A percentile compares a stretch with the other conserved stretches of the same genome.
phyloP scores from a whole-genome alignment of 2,797 vertebrate genomes.

The Paedocypris micromegethes region DNA sequence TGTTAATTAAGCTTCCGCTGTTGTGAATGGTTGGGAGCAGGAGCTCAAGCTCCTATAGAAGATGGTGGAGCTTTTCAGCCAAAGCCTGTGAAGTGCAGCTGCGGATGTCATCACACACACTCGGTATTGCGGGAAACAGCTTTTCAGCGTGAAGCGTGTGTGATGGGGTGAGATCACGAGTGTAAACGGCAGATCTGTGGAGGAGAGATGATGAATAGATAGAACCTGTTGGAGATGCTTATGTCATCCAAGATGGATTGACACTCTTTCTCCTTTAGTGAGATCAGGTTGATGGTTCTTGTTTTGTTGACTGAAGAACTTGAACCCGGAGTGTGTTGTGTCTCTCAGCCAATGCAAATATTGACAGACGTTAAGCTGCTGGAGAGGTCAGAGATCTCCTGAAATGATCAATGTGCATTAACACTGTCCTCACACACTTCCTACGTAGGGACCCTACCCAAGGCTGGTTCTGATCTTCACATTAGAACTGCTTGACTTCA shows the following conservation, averaged over 20 bases:
- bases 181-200: constrained; percentile 2
- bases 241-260: too few relatives aligned
- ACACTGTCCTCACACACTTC: constrained; percentile 1
- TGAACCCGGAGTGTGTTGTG: constrained; percentile 4
- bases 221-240: not conserved
- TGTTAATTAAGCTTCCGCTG: constrained; percentile 71
- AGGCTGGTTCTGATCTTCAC: too few relatives aligned
- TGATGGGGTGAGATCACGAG: constrained; percentile 35
- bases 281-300: too few relatives aligned
- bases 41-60: constrained; percentile 69
- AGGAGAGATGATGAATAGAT: constrained; percentile 38
- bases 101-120: constrained; percentile 53
- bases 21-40: constrained; percentile 55
- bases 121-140: constrained; percentile 60
- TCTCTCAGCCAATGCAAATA: constrained; percentile 48
- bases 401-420: constrained; percentile 62
- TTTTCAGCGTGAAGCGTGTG: constrained; percentile 47
- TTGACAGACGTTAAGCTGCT: constrained; percentile 51
- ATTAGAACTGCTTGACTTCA: too few relatives aligned
- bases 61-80: constrained; percentile 58
- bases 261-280: too few relatives aligned
- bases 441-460: too few relatives aligned
- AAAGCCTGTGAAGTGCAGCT: constrained; percentile 51
- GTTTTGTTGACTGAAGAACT: too few relatives aligned
- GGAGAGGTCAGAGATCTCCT: constrained; percentile 51